Percentiles rank a stretch among this genome's conserved stretches.
Evolutionary conservation across 2,888 invertebrate genomes (phyloP).

Genomic region (Phaonia tiefii): DNA sequence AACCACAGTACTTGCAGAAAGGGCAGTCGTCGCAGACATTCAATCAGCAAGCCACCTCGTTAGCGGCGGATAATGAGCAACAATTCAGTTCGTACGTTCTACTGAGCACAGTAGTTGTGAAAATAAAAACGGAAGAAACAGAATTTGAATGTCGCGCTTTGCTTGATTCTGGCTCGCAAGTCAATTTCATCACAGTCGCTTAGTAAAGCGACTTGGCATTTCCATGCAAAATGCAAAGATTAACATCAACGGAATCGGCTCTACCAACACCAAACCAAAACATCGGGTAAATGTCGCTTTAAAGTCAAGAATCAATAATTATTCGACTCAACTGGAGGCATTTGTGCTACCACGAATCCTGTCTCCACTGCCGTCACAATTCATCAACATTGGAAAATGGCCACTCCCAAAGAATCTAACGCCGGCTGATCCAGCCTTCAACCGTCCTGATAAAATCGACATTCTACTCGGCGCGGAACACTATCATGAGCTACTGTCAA

Average conservation of each 20-base stretch:
- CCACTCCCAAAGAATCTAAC: not conserved
- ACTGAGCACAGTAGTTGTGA: not conserved
- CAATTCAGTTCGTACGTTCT: conserved; percentile 7
- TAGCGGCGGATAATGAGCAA: not conserved
- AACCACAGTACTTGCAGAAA: not conserved
- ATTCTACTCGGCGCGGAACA: not conserved
- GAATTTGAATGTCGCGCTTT: conserved; percentile 1
- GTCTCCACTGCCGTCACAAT: not conserved
- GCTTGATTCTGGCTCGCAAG: conserved; percentile 4
- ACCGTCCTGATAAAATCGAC: not conserved
- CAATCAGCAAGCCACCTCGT: not conserved
- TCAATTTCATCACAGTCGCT: conserved; percentile 7
- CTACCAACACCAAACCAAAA: not conserved
- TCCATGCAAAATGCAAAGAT: not conserved
- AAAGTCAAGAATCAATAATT: not conserved
- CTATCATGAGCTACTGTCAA: not conserved
- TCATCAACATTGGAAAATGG: not conserved
- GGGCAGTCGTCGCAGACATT: not conserved
- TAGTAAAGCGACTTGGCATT: conserved; percentile 12
- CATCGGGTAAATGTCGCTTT: not conserved
- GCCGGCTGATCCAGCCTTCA: not conserved
- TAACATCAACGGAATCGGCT: not conserved
- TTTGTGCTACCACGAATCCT: not conserved
- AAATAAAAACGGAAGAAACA: not conserved
- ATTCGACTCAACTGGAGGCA: not conserved